Evolutionary conservation across 2,797 vertebrate genomes (phyloP), one percentile per base, ranked within the genome.

Genomic region (Petrocephalus schoutedeni): DNA sequence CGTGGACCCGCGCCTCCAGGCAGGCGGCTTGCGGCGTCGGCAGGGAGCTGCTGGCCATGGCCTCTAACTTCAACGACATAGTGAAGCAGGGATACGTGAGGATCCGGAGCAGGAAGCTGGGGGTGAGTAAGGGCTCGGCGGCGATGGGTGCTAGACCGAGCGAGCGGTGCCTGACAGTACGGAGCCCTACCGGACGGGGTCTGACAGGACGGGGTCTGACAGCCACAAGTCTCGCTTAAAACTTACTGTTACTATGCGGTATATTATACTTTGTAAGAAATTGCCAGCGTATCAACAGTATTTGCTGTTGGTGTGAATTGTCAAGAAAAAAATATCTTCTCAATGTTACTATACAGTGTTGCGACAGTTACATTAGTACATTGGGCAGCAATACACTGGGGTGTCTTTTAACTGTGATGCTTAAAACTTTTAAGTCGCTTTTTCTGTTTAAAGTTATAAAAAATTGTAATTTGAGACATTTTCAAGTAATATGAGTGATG

Each of bases 31-130:
- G 80, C 74, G 19, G 32, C 80, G 28, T 36, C 54, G 90, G 87
- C 77, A 86, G 92, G 91, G 89, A 92, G 90, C 91, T 91, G 89
- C 91, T 93, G 90, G 94, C 95, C 94, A 98, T 99, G 98, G 98
- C 98, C 95, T 98, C 98, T 94, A 99, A 98, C 97, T 99, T 99
- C 95, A 99, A 99, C 93, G 98, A 98, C 92, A 98, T 99, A 93
- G 98, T 99, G 92, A 99, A 99, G 94, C 98, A 99, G 94, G 98
- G 98, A 94, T 99, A 99, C 93, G 98, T 99, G 95, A 97, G 97
- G 93, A 97, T 99, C 94, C 97, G 98, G 95, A 99, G 98, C 95
- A 97, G 98, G 96, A 99, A 99, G 94, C 97, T 99, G 92, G 98
- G 98, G 98, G 98, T 98, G 95, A 99, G 98, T 97, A 71, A 71